Conservation (phyloP, 2,797 vertebrate genomes). For the Valencia hispanica region DNA sequence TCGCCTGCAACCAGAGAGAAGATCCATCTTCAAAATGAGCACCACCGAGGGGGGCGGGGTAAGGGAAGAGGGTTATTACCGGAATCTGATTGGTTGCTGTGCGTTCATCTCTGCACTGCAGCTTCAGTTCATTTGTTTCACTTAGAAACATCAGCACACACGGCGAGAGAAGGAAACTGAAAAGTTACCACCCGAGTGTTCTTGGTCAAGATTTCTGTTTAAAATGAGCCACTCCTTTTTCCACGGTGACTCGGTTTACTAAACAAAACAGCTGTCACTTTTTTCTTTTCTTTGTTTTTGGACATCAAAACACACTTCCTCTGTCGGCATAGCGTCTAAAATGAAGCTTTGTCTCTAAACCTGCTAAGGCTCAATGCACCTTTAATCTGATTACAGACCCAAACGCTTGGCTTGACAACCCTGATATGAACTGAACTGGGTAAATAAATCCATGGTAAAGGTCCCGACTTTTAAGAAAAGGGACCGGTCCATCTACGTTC, state of each 20-base stretch:
- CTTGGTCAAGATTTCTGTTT: not conserved
- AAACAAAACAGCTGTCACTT: not conserved
- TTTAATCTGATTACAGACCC: not conserved
- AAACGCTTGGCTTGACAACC: not conserved
- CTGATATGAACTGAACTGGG: not conserved
- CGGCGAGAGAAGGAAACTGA: constrained; percentile 4
- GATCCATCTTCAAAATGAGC: constrained; percentile 48
- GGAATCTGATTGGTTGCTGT: constrained; percentile 10
- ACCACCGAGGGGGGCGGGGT: not conserved
- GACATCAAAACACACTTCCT: not conserved
- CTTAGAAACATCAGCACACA: constrained; percentile 12
- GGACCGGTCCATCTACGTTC: no score
- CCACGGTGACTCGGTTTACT: not conserved
- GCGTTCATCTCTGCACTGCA: constrained; percentile 15
- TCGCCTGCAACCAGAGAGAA: constrained; percentile 38
- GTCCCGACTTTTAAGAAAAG: no score
- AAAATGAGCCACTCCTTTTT: not conserved
- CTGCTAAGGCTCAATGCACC: not conserved
- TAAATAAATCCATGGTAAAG: no score
- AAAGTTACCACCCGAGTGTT: not conserved
- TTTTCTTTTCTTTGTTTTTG: no score
- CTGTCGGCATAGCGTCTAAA: no score
- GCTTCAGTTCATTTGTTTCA: constrained; percentile 46
- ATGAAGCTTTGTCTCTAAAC: not conserved
- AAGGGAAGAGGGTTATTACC: not conserved